phyloP scores from a whole-genome alignment of 2,797 vertebrate genomes.

The Australoheros facetus region DNA sequence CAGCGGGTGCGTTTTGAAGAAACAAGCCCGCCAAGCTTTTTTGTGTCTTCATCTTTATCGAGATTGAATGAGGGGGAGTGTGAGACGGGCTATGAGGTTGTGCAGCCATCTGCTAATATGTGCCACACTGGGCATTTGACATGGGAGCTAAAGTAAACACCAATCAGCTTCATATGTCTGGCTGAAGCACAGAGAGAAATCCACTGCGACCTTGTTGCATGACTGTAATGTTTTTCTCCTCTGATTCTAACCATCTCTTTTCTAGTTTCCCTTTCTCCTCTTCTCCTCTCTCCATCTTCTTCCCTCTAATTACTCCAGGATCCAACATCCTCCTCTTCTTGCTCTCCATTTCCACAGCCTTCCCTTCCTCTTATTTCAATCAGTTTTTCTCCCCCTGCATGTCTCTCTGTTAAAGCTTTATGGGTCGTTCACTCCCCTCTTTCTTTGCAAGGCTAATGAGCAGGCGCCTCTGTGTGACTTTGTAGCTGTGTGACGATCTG shows the following conservation, averaged over 20 bases:
- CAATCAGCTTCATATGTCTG: constrained; percentile 57
- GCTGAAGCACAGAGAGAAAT: constrained; percentile 43
- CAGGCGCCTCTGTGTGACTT: constrained; percentile 70
- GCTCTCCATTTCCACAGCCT: constrained; percentile 61
- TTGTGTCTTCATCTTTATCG: constrained; percentile 61
- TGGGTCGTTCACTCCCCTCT: constrained; percentile 69
- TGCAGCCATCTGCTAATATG: constrained; percentile 58
- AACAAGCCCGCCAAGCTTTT: constrained; percentile 62
- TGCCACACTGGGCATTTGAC: constrained; percentile 63
- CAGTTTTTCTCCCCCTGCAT: constrained; percentile 56
- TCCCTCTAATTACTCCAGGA: constrained; percentile 68
- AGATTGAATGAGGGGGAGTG: constrained; percentile 56
- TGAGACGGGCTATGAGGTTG: constrained; percentile 35
- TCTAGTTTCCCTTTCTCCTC: constrained; percentile 50
- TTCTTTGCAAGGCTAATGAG: constrained; percentile 74
- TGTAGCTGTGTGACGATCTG: constrained; percentile 70
- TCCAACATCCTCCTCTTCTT: constrained; percentile 66
- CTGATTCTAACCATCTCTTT: constrained; percentile 31
- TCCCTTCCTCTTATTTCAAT: constrained; percentile 54
- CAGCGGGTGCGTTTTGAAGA: constrained; percentile 69
- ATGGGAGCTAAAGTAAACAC: constrained; percentile 59
- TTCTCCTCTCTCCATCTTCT: constrained; percentile 42
- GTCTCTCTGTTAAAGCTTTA: constrained; percentile 73
- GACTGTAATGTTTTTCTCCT: constrained; percentile 16
- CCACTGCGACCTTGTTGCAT: constrained; percentile 30